These are phyloP conservation scores for Simalia tracyae DNA, from an alignment of 2,797 vertebrate species.

Conservation along the genomic window DNA sequence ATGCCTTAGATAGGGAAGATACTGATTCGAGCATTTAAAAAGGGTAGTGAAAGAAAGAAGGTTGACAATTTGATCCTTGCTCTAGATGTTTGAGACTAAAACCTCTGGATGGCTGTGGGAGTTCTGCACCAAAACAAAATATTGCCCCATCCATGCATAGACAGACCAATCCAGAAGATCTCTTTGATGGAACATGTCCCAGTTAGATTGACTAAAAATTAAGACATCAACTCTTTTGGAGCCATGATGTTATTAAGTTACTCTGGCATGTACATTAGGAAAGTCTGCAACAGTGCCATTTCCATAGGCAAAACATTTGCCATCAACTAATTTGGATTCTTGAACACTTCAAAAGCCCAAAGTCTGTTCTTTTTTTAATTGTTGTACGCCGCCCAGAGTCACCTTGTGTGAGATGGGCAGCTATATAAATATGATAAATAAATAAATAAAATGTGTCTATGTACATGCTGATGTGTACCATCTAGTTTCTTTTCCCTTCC, in stretches of 20 bases:
- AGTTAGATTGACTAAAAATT: not conserved
- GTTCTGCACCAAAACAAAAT: not conserved
- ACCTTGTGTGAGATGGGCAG: too few relatives aligned
- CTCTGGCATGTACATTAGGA: not conserved
- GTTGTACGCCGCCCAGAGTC: too few relatives aligned
- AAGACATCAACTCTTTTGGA: not conserved
- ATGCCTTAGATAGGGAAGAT: not conserved
- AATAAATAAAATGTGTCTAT: too few relatives aligned
- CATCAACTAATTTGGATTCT: not conserved
- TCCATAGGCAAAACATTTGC: not conserved
- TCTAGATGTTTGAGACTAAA: not conserved
- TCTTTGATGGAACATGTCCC: not conserved
- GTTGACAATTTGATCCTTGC: not conserved
- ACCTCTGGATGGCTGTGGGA: not conserved
- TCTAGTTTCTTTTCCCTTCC: too few relatives aligned
- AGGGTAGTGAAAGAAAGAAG: too few relatives aligned
- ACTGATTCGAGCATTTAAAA: too few relatives aligned
- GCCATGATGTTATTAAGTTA: not conserved
- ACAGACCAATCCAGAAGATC: not conserved
- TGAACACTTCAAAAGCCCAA: not conserved
- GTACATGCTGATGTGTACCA: too few relatives aligned
- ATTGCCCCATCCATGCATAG: not conserved
- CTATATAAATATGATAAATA: too few relatives aligned
- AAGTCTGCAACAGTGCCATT: not conserved
- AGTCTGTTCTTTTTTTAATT: not conserved